Evolutionary conservation across 2,888 invertebrate species (phyloP), one percentile per base, ranked within the genome.

Genomic region (Crepidodera aurea): DNA sequence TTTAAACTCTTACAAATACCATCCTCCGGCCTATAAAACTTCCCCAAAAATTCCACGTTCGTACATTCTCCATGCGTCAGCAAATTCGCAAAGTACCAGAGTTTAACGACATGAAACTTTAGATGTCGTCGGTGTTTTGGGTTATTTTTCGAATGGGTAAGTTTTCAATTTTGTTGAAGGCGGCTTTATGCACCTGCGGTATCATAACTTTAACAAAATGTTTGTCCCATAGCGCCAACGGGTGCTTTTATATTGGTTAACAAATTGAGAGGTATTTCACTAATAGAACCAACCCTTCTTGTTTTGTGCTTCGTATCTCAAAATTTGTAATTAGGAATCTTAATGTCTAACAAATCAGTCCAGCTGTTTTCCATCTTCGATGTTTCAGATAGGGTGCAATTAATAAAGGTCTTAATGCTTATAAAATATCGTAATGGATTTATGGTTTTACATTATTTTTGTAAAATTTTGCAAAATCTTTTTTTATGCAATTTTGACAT

Each of bases 41-140:
- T 34, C 51, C 16, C 37, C 18, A 39, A 32, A 57, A 53, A 54
- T 39, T 62, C 46, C 18, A 34, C 50, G 42, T 27, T 44, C 40
- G 48, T 51, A 51, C 51, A 50, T 56, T 46, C 54, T 58, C 19
- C 54, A 25, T 42, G 58, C 54, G 59, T 59, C 63, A 59, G 59
- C 59, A 50, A 59, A 58, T 50, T 48, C 59, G 37, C 51, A 37
- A 57, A 62, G 59, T 51, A 42, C 22, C 50, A 32, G 32, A 58
- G 50, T 54, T 59, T 54, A 59, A 54, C 59, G 44, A 54, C 42
- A 54, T 58, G 37, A 62, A 62, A 54, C 18, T 63, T 59, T 40
- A 61, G 44, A 50, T 55, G 42, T 37, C 48, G 56, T 44, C 60
- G 34, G 25, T 27, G 55, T 46, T 44, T 44, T 42, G 42, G 25